Conservation (phyloP, 2,797 vertebrate species). For the Gymnoscopelus microlampas region DNA sequence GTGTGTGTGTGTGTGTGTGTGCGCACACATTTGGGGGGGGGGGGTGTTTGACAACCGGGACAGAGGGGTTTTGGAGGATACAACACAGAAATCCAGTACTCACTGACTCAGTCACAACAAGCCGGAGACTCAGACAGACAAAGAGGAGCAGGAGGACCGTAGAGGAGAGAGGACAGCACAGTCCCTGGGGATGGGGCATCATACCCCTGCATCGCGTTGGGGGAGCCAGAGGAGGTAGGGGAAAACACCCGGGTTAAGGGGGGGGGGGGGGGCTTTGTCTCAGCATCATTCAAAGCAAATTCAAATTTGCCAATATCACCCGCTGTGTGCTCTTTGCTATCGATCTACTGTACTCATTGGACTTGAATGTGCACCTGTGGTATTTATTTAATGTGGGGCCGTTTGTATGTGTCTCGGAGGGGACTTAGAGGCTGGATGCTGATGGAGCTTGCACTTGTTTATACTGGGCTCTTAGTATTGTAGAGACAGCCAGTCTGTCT, state of each 20-base stretch:
- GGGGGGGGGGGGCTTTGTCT: conserved; percentile 73
- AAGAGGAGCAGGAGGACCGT: conserved; percentile 70
- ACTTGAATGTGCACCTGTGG: conserved; percentile 26
- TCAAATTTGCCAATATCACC: conserved; percentile 33
- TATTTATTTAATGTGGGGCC: conserved; percentile 51
- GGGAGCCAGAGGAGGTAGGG: conserved; percentile 84
- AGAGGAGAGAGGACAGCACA: conserved; percentile 72
- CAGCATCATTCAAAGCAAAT: conserved; percentile 45
- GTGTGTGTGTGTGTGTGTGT: no score
- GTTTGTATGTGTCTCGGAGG: conserved; percentile 30
- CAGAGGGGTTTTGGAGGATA: conserved; percentile 62
- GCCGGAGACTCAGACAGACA: conserved; percentile 69
- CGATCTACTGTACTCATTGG: conserved; percentile 36
- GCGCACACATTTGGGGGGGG: conserved; percentile 27
- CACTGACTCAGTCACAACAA: conserved; percentile 64
- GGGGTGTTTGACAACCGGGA: conserved; percentile 68
- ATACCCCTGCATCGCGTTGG: conserved; percentile 82
- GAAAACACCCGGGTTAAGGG: conserved; percentile 48
- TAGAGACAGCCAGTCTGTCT: conserved; percentile 73
- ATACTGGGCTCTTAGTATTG: conserved; percentile 47
- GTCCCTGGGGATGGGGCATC: conserved; percentile 84
- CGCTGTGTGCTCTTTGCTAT: conserved; percentile 31
- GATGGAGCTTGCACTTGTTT: conserved; percentile 56
- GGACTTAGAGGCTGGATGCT: conserved; percentile 32
- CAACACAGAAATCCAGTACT: conserved; percentile 45